Base-by-base conservation (phyloP, 92 coral and sea anemone species). In the Actinernus sp. region DNA sequence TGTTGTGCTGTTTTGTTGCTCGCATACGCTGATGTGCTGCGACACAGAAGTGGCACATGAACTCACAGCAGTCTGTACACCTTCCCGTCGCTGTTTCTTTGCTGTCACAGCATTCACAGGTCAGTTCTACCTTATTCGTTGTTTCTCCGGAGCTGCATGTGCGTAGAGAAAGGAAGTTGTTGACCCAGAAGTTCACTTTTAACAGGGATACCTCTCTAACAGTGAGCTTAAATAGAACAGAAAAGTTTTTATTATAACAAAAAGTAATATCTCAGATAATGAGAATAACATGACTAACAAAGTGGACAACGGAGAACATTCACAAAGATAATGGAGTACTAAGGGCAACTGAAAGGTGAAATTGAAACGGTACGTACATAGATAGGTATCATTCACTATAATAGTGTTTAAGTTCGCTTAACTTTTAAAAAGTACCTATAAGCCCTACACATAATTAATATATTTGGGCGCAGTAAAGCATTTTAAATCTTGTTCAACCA, bases 181-280 rank as follows among this genome's bases (percentile, higher is more conserved):
- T 88, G 52, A 83, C 62, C 70, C 87, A 88, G 77, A 88, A 81
- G 55, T 82, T 83, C 18, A 87, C 58, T 31, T 73, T 78, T 51
- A 88, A 79, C 16, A 19, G 56, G 37, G 48, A 36, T 13, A 82
- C 86, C 51, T 82, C 78, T 24, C 73, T 73, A 45, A 62, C 47
- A 34, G 19, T 26, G 39, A 82, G 28, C 89, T 81, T 31, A 25
- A 13, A 47, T 47, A 30, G 14, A 40, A 14, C n/a, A 55, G 8
- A 23, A 37, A 40, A n/a, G n/a, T n/a, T n/a, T n/a, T n/a, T n/a
- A n/a, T n/a, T n/a, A 19, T 47, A 14, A 5, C 16, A 7, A 18
- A 39, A 26, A 6, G n/a, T n/a, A n/a, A n/a, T n/a, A n/a, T n/a
- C n/a, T n/a, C n/a, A n/a, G n/a, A n/a, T n/a, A n/a, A n/a, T n/a